Conservation (phyloP, 2,888 invertebrate species). For the Ellobium chinense region DNA sequence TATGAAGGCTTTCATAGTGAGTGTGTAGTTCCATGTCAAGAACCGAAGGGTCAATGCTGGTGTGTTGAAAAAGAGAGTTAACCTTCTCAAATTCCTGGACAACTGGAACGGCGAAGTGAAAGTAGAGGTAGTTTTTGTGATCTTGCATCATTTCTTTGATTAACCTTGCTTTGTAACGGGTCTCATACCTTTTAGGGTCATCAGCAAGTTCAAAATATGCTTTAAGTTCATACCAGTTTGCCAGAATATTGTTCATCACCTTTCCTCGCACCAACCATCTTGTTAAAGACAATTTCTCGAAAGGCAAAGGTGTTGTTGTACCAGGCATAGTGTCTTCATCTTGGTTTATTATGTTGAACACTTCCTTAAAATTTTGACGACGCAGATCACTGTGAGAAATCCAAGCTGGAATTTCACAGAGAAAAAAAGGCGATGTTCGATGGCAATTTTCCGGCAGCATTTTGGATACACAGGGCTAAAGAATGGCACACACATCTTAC, state of each 20-base stretch:
- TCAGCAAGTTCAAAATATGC: conserved; percentile 17
- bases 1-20: no score
- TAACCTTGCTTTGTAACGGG: conserved; percentile 14
- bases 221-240: conserved; percentile 21
- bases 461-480: conserved; percentile 2
- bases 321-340: background rate
- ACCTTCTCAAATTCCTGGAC: conserved; percentile 24
- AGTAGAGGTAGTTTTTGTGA: background rate
- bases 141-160: conserved; percentile 26
- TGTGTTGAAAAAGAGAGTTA: conserved; percentile 8
- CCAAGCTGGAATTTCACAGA: conserved; percentile 17
- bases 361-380: background rate
- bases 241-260: conserved; percentile 23
- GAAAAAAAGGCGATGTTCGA: conserved; percentile 12
- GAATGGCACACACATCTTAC: conserved; percentile 31
- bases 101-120: conserved; percentile 7
- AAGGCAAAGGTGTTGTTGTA: background rate
- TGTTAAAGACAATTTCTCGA: conserved; percentile 9
- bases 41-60: conserved; percentile 12
- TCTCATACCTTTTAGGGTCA: background rate
- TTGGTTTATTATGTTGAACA: conserved; percentile 7
- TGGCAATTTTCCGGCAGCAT: conserved; percentile 7
- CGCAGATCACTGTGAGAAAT: conserved; percentile 6
- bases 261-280: conserved; percentile 22
- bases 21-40: no score